Base-by-base conservation (phyloP, 2,113 vertebrate species). In the Desmodus rotundus region DNA sequence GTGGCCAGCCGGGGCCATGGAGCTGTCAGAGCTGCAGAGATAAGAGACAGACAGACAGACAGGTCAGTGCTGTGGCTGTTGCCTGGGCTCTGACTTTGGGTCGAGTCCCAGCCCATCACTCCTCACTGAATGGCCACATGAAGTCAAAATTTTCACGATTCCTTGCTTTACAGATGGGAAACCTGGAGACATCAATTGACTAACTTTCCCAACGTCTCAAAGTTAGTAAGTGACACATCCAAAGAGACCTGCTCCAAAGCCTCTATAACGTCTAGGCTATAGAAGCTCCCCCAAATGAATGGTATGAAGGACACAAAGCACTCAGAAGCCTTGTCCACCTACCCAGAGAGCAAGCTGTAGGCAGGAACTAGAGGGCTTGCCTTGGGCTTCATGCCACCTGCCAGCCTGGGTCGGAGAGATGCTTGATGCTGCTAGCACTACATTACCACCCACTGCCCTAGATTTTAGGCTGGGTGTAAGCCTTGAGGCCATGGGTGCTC, bases 1-100 rank as follows among this genome's bases (percentile, higher is more conserved):
- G 92, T 9, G 89, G 92, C 81, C 74, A 0, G 76, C 96, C 0
- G 50, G 88, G 96, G 96, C 97, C 97, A 98, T 98, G 97, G 61
- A 93, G 94, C 96, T 97, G 78, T 88, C 73, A 70, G 52, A 93
- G 89, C 97, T 98, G 91, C 61, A 47, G 73, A 67, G 43, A 67
- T 28, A 43, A 82, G 38, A 95, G 52, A 82, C 33, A 76, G 70
- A 92, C 36, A 72, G 70, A 92, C 12, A 94, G 70, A 91, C 33
- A 82, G 73, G 65, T 98, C 78, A 98, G 54, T 54, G 31, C 7
- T 2, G 4, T 14, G 67, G 72, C 50, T 36, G 36, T 43, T 16
- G 16, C 68, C 61, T 12, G 73, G 36, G 52, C 56, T 89, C 38
- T 80, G 82, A 74, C 41, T 50, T 28, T 20, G 26, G 56, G 19